Conservation (phyloP, 37 sponge, comb jelly and placozoan species). For the Halichondria panicea region DNA sequence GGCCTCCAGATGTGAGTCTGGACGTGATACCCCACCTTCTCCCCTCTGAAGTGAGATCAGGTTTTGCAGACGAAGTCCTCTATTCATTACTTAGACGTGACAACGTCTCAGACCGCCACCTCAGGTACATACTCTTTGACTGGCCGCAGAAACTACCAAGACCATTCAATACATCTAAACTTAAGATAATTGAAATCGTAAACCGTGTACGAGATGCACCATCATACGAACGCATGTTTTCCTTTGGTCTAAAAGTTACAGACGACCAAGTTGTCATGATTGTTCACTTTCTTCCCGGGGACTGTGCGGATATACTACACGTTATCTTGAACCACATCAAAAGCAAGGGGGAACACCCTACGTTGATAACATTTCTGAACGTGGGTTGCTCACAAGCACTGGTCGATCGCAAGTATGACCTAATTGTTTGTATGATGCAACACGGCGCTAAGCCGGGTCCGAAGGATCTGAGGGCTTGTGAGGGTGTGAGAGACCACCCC, state of each 20-base stretch:
- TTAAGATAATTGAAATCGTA: no score
- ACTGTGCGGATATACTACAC: background rate
- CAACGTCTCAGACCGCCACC: no score
- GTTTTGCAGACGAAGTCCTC: no score
- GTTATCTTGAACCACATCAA: background rate
- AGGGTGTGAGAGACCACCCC: background rate
- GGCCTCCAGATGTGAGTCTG: no score
- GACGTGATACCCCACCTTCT: no score
- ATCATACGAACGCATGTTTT: no score
- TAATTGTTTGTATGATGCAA: background rate
- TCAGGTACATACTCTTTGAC: no score
- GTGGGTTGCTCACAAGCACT: background rate
- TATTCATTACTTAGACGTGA: no score
- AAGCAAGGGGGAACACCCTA: background rate
- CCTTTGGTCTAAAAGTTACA: slow-evolving; percentile 8
- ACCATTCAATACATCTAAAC: no score
- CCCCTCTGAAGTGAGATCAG: no score
- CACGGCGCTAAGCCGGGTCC: slow-evolving; percentile 5
- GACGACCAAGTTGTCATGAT: background rate
- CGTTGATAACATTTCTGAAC: background rate
- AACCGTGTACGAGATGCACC: no score
- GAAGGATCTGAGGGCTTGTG: background rate
- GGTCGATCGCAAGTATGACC: background rate
- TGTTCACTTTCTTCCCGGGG: background rate
- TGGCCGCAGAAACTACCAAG: no score